Base-by-base conservation (phyloP, 2,113 vertebrate species). In the Oreotrochilus melanogaster region DNA sequence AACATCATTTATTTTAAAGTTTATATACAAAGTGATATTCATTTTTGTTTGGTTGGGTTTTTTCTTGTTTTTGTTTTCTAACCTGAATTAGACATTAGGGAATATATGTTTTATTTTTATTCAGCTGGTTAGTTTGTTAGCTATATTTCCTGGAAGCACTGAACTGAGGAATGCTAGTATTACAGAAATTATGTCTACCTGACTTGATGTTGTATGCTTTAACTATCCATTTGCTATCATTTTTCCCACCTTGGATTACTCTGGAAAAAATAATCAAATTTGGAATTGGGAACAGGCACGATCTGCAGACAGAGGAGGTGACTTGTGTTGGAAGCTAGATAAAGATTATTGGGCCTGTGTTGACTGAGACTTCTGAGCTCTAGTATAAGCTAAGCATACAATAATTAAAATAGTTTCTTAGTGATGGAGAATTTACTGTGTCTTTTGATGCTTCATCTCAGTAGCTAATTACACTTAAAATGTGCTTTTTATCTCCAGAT, bases 391-490 rank as follows among this genome's bases (percentile, higher is more conserved):
- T 79, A 83, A 86, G 61, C 31, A 81, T 64, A 35, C 10, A 71
- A 75, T 73, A 94, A 96, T 88, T 95, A 90, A 88, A 92, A 91
- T 86, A 92, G 35, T 62, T 93, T 71, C 87, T 86, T 83, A 78
- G 88, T 74, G 90, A 93, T 95, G 85, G 82, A 94, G 75, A 93
- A 95, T 92, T 95, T 94, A 70, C 67, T 86, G 62, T 66, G 66
- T 66, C 78, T 92, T 92, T 93, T 96, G 58, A 96, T 60, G 92
- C 43, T 79, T 95, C 71, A 86, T 86, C 72, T 83, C 72, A 30
- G 72, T 60, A 66, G 60, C 82, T 90, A 93, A 96, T 97, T 91
- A 95, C 57, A 88, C 85, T 92, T 90, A 93, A 90, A 96, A 64
- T 0, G 1, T 83, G 30, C 67, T 90, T 97, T 95, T 94, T 90